Evolutionary conservation across 2,113 vertebrate genomes (phyloP).

Genomic region (Corythoichthys haematopterus): DNA sequence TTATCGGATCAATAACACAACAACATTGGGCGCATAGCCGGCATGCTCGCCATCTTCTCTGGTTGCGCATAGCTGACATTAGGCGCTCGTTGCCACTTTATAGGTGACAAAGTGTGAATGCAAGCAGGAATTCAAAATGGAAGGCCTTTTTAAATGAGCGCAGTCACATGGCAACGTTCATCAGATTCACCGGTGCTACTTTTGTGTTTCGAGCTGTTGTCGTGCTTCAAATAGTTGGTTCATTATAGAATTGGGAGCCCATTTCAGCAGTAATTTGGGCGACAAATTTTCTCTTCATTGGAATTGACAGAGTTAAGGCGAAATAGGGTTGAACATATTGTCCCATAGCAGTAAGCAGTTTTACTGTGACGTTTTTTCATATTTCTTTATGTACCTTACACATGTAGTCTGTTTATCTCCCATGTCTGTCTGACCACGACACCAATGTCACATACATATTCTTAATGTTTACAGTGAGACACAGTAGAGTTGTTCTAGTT

Average conservation of each 20-base stretch:
- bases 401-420: too few species aligned
- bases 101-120: slow-evolving; percentile 71
- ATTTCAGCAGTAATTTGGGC: background rate
- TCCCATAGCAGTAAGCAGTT: too few species aligned
- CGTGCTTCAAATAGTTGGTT: background rate
- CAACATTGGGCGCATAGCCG: slow-evolving; percentile 60
- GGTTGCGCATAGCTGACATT: slow-evolving; percentile 60
- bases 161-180: slow-evolving; percentile 11
- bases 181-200: slow-evolving; percentile 27
- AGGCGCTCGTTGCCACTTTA: slow-evolving; percentile 63
- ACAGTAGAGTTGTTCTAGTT: too few species aligned
- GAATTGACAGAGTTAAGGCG: too few species aligned
- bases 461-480: too few species aligned
- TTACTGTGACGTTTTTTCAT: too few species aligned
- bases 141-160: slow-evolving; percentile 45
- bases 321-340: too few species aligned
- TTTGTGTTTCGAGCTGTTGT: background rate
- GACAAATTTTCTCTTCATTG: too few species aligned
- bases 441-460: too few species aligned
- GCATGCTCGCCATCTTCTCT: slow-evolving; percentile 50
- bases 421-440: too few species aligned
- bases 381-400: too few species aligned
- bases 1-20: slow-evolving; percentile 67
- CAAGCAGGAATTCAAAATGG: slow-evolving; percentile 57
- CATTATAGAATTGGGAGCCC: background rate